Conservation (phyloP, 2,888 invertebrate genomes). For the Acanthosepion esculentum region DNA sequence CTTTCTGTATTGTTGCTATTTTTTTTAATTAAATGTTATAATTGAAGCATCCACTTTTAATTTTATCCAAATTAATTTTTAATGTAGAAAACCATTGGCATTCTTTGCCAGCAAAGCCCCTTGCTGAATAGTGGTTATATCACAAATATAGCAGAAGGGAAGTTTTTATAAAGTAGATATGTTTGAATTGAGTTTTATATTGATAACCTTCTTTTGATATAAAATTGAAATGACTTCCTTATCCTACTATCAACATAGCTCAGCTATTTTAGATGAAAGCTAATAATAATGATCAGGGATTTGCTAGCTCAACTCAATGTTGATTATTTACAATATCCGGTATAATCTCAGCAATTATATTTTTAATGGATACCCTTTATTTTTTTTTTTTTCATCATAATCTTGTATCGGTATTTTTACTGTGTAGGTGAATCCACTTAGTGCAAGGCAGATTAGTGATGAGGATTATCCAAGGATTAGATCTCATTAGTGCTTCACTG, state of each 20-base stretch:
- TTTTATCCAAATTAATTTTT: too few species aligned
- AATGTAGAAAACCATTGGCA: too few species aligned
- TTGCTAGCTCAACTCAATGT: neutral
- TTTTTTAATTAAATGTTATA: too few species aligned
- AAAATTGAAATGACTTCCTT: neutral
- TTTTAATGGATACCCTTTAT: conserved; percentile 34
- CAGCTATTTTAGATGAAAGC: neutral
- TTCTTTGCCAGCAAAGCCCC: too few species aligned
- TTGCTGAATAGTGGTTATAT: too few species aligned
- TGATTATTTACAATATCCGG: conserved; percentile 37
- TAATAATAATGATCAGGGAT: neutral
- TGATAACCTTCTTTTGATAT: neutral
- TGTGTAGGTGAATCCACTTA: conserved; percentile 47
- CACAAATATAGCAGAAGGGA: too few species aligned
- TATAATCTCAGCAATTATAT: conserved; percentile 42
- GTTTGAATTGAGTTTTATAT: neutral
- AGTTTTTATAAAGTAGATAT: too few species aligned
- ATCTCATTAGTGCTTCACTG: conserved; percentile 43
- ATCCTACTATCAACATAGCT: conserved; percentile 17
- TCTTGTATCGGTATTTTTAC: conserved; percentile 46
- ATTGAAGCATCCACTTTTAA: too few species aligned
- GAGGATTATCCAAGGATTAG: conserved; percentile 43
- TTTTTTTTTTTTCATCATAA: conserved; percentile 10
- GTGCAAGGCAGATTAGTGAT: conserved; percentile 40
- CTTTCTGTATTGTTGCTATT: neutral